A percentile compares a stretch with the other conserved stretches of the same genome.
phyloP scores from a whole-genome alignment of 2,113 vertebrate genomes.

The Acanthisitta chloris region DNA sequence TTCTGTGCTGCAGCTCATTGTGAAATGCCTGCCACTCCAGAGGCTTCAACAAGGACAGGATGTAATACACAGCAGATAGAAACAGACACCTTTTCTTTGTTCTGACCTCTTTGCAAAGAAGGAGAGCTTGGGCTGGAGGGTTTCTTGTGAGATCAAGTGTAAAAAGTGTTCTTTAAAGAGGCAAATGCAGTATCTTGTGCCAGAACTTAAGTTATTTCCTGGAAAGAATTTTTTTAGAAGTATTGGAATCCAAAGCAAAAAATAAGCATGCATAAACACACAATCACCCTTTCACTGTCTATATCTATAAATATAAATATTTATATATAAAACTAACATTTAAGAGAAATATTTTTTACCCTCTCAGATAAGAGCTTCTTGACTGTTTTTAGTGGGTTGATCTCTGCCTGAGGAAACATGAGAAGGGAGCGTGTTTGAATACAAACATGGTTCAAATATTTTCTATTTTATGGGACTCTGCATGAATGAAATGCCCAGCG shows the following conservation, averaged over 20 bases:
- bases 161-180: conserved; percentile 35
- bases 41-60: conserved; percentile 40
- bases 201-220: conserved; percentile 54
- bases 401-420: neutral
- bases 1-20: conserved; percentile 27
- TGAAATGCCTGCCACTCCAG: conserved; percentile 32
- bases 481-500: conserved; percentile 6
- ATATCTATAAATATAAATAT: conserved; percentile 48
- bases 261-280: conserved; percentile 41
- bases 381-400: conserved; percentile 51
- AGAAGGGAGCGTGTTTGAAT: conserved; percentile 11
- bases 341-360: conserved; percentile 11
- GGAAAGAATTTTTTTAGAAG: conserved; percentile 11
- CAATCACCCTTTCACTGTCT: conserved; percentile 58
- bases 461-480: conserved; percentile 43
- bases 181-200: neutral
- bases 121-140: neutral
- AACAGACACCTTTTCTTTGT: conserved; percentile 21
- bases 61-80: neutral
- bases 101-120: conserved; percentile 35
- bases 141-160: neutral
- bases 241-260: conserved; percentile 47
- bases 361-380: conserved; percentile 44
- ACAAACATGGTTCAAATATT: conserved; percentile 5
- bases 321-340: conserved; percentile 42